phyloP scores from a whole-genome alignment of 1,140 invertebrate species.

The Agrypnia vestita region DNA sequence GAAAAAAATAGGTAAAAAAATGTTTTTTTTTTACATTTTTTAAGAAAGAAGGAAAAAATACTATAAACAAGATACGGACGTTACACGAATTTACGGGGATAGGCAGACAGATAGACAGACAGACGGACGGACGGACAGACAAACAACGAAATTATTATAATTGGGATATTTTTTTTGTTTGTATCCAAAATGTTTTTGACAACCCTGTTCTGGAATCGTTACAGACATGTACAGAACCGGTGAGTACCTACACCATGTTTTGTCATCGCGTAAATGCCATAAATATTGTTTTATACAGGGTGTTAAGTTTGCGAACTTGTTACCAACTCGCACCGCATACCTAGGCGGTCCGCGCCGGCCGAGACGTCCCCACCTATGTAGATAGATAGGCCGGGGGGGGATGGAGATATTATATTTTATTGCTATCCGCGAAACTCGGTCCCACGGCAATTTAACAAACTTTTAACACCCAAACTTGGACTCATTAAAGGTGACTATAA shows the following conservation, averaged over 20 bases:
- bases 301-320: slow-evolving; percentile 52
- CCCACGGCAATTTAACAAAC: slow-evolving; percentile 57
- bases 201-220: slow-evolving; percentile 14
- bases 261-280: slow-evolving; percentile 61
- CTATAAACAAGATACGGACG: too few relatives aligned
- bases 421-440: slow-evolving; percentile 50
- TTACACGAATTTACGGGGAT: too few relatives aligned
- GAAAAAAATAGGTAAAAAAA: too few relatives aligned
- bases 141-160: too few relatives aligned
- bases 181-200: slow-evolving; percentile 4
- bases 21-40: too few relatives aligned
- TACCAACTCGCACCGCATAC: slow-evolving; percentile 38
- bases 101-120: too few relatives aligned
- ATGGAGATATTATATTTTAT: slow-evolving; percentile 49
- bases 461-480: slow-evolving; percentile 55
- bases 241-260: slow-evolving; percentile 53
- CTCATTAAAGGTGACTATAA: slow-evolving; percentile 59
- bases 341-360: slow-evolving; percentile 7
- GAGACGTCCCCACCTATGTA: slow-evolving; percentile 15
- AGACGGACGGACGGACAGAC: too few relatives aligned
- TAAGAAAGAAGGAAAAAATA: too few relatives aligned
- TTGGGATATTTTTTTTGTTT: too few relatives aligned
- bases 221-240: slow-evolving; percentile 30
- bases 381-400: slow-evolving; percentile 29
- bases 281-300: slow-evolving; percentile 61